Evolutionary conservation across 2,888 invertebrate genomes (phyloP).

Genomic region (Alviniconcha strummeri): DNA sequence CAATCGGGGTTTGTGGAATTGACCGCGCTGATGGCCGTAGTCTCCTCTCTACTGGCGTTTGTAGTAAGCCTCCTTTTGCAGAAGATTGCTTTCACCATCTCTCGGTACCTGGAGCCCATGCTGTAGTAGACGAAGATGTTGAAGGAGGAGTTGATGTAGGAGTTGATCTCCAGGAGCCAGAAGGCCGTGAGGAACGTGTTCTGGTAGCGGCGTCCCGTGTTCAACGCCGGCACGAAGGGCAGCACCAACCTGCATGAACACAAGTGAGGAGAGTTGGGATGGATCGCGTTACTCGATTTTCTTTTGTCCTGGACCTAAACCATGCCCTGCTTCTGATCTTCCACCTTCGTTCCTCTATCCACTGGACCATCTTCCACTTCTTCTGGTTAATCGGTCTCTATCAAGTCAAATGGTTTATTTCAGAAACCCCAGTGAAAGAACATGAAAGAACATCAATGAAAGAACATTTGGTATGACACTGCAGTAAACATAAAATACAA

Average conservation of each 20-base stretch:
- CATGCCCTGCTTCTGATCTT: too few relatives aligned
- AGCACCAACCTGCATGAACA: not conserved
- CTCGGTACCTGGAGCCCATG: not conserved
- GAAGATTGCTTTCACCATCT: not conserved
- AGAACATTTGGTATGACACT: too few relatives aligned
- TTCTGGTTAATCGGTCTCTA: too few relatives aligned
- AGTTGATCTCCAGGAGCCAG: constrained; percentile 21
- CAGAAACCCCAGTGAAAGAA: too few relatives aligned
- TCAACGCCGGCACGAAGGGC: not conserved
- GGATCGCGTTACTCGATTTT: too few relatives aligned
- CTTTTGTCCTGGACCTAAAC: too few relatives aligned
- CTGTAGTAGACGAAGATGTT: constrained; percentile 19
- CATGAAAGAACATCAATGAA: too few relatives aligned
- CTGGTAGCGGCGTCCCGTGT: not conserved
- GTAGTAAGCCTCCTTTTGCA: not conserved
- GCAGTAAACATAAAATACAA: too few relatives aligned
- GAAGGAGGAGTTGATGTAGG: constrained; percentile 13
- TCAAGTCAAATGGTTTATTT: too few relatives aligned
- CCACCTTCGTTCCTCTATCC: too few relatives aligned
- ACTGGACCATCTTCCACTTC: too few relatives aligned
- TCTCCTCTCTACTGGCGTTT: not conserved
- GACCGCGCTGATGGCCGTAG: not conserved
- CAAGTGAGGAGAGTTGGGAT: too few relatives aligned
- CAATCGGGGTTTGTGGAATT: not conserved
- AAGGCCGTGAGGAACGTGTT: not conserved